These are phyloP conservation scores for Oncopodura yosiiana DNA, from an alignment of 1,140 invertebrate species.

Conservation along the genomic window DNA sequence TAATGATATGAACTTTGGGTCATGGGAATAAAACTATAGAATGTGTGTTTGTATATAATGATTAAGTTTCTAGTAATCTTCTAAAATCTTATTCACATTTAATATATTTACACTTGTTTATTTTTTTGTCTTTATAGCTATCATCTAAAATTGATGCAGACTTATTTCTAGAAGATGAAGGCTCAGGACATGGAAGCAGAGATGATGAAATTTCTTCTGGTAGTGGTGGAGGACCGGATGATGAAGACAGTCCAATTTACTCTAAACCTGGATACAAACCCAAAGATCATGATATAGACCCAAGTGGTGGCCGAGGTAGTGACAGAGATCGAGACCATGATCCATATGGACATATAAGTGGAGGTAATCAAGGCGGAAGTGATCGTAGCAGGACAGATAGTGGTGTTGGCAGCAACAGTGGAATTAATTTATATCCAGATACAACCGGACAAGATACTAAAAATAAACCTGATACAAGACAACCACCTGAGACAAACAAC, in stretches of 20 bases:
- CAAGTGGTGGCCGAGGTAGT: background rate
- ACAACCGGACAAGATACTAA: background rate
- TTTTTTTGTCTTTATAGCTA: slow-evolving; percentile 17
- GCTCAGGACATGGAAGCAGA: slow-evolving; percentile 2
- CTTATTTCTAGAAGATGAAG: slow-evolving; percentile 33
- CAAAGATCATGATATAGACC: slow-evolving; percentile 13
- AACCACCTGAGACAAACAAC: background rate
- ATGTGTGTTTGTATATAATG: background rate
- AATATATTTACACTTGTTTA: background rate
- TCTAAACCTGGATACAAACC: slow-evolving; percentile 8
- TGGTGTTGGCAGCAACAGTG: background rate
- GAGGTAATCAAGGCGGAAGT: background rate
- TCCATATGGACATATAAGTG: background rate
- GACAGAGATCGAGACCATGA: background rate
- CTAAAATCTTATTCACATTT: background rate
- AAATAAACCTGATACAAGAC: background rate
- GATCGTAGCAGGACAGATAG: background rate
- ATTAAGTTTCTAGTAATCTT: background rate
- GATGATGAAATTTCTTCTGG: slow-evolving; percentile 1
- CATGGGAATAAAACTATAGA: background rate
- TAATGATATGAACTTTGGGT: background rate
- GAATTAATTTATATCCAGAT: no score
- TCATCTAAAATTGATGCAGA: slow-evolving; percentile 29
- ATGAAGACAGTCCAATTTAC: background rate
- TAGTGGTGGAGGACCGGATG: background rate